These are phyloP conservation scores for Eunapius fragilis DNA, from an alignment of 37 sponge, comb jelly and placozoan species.

Conservation along the genomic window DNA sequence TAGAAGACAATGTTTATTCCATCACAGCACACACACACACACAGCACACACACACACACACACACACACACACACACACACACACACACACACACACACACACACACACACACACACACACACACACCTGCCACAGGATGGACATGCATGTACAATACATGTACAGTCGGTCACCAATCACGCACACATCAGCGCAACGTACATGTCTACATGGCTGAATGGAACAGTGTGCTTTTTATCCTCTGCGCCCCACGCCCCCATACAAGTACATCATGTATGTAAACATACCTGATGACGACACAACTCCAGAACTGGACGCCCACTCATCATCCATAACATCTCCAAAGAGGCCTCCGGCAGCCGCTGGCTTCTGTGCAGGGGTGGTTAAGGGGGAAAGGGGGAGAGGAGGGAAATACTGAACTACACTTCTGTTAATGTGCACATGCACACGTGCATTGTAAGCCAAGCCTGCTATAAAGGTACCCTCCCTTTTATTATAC, in stretches of 20 bases:
- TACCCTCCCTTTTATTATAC: too few relatives aligned
- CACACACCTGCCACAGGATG: too few relatives aligned
- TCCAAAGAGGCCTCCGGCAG: neutral
- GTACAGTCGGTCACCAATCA: neutral
- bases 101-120: neutral
- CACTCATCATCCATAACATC: neutral
- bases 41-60: neutral
- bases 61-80: neutral
- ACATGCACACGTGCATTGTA: too few relatives aligned
- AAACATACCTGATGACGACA: neutral
- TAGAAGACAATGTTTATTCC: too few relatives aligned
- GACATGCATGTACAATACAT: neutral
- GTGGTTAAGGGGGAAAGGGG: too few relatives aligned
- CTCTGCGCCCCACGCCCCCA: too few relatives aligned
- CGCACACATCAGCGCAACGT: neutral
- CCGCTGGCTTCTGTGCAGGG: neutral
- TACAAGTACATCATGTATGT: neutral
- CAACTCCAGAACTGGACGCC: neutral
- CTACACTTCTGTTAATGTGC: too few relatives aligned
- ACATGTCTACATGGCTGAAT: neutral
- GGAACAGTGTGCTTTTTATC: too few relatives aligned
- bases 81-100: neutral
- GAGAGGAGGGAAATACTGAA: too few relatives aligned
- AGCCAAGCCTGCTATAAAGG: too few relatives aligned
- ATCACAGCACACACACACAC: too few relatives aligned